phyloP scores from a whole-genome alignment of 2,888 invertebrate species.

The Lissonota sp. region DNA sequence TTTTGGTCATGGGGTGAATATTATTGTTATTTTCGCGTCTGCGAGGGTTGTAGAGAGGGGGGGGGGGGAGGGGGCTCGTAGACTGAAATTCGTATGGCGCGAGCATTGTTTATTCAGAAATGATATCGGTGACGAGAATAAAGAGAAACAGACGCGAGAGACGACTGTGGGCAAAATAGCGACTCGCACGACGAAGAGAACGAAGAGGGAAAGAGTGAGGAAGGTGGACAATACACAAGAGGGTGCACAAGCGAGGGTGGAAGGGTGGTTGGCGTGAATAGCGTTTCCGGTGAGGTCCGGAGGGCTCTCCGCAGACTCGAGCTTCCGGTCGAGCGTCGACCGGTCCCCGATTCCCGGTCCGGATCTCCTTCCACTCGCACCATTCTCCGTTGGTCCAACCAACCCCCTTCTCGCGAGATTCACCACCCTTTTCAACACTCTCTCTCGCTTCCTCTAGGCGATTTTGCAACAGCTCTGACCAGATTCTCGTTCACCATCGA shows the following conservation, averaged over 20 bases:
- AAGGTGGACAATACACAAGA: background rate
- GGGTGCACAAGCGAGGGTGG: conserved; percentile 42
- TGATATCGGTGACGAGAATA: conserved; percentile 78
- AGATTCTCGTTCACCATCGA: conserved; percentile 31
- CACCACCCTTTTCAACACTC: conserved; percentile 10
- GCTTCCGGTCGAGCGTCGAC: conserved; percentile 84
- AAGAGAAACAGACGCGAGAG: conserved; percentile 54
- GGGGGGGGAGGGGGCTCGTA: conserved; percentile 26
- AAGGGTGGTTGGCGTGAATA: conserved; percentile 78
- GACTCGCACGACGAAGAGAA: conserved; percentile 59
- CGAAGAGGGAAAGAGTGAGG: conserved; percentile 55
- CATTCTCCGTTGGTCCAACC: conserved; percentile 12
- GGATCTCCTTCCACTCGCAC: conserved; percentile 73
- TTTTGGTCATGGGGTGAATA: background rate
- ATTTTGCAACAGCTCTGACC: conserved; percentile 39
- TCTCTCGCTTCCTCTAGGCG: conserved; percentile 54
- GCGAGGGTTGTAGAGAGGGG: conserved; percentile 14
- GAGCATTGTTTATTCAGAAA: conserved; percentile 82
- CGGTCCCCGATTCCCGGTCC: conserved; percentile 77
- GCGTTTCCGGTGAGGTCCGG: conserved; percentile 83
- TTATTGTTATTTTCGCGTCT: conserved; percentile 17
- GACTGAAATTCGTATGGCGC: conserved; percentile 57
- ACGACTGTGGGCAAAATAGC: conserved; percentile 43
- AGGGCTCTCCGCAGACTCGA: conserved; percentile 80
- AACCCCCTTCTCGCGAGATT: conserved; percentile 38